Conservation (phyloP, 2,113 vertebrate genomes). For the Tragelaphus strepsiceros region DNA sequence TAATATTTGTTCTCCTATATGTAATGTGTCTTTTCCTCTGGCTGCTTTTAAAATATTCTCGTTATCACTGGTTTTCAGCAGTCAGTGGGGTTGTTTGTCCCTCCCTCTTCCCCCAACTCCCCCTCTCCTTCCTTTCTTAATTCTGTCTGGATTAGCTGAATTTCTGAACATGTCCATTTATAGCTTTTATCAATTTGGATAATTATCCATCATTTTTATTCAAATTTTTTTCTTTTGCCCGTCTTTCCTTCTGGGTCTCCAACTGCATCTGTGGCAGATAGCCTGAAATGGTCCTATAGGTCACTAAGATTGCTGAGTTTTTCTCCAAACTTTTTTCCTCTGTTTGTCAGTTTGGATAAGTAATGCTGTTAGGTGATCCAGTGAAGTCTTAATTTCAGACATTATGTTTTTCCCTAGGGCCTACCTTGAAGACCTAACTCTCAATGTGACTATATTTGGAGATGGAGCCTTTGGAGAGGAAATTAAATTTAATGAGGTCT, state of each 20-base stretch:
- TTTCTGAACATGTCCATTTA: neutral
- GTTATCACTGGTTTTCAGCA: neutral
- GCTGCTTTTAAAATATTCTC: neutral
- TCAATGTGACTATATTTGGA: neutral
- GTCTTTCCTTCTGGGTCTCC: neutral
- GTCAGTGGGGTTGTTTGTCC: neutral
- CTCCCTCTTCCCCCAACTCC: neutral
- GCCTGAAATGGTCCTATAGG: neutral
- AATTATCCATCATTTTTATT: neutral
- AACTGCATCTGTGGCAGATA: neutral
- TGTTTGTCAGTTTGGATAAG: neutral
- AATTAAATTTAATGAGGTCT: neutral
- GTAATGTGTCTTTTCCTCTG: neutral
- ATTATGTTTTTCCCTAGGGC: neutral
- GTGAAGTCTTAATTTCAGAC: neutral
- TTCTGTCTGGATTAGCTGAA: neutral
- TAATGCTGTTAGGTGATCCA: neutral
- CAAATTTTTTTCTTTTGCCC: neutral
- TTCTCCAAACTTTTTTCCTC: neutral
- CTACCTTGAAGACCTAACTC: neutral
- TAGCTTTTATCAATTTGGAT: neutral
- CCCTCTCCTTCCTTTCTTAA: neutral
- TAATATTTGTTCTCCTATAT: neutral
- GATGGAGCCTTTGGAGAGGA: neutral
- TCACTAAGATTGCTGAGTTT: neutral